Evolutionary conservation across 2,888 invertebrate genomes (phyloP).

Genomic region (Sarcophaga carnaria): DNA sequence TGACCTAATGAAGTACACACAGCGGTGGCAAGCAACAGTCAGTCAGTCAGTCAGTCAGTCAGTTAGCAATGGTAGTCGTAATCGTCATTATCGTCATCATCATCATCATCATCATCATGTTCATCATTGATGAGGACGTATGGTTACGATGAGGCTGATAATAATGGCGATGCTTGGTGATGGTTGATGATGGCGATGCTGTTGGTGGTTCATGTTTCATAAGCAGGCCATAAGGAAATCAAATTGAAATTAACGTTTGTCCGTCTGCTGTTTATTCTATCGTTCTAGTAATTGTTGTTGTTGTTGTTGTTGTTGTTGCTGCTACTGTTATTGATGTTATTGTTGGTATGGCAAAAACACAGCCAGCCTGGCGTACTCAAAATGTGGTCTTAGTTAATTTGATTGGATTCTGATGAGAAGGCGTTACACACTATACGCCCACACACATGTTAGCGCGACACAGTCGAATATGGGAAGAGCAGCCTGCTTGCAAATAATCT

Average conservation of each 20-base stretch:
- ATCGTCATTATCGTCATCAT: too few species aligned
- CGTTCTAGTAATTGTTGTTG: slow-evolving; percentile 40
- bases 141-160: slow-evolving; percentile 32
- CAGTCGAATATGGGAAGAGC: neutral
- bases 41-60: neutral
- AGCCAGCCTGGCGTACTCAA: slow-evolving; percentile 71
- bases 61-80: too few species aligned
- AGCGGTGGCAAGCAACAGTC: slow-evolving; percentile 63
- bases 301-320: slow-evolving; percentile 13
- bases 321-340: neutral
- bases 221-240: slow-evolving; percentile 76
- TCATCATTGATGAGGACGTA: slow-evolving; percentile 12
- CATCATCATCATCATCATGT: too few species aligned
- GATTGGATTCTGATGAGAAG: slow-evolving; percentile 81
- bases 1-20: slow-evolving; percentile 80
- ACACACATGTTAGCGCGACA: slow-evolving; percentile 75
- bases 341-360: slow-evolving; percentile 15
- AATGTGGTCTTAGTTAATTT: slow-evolving; percentile 77
- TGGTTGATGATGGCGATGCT: slow-evolving; percentile 41
- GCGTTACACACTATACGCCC: slow-evolving; percentile 78
- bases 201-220: slow-evolving; percentile 60
- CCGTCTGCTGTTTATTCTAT: slow-evolving; percentile 9
- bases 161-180: slow-evolving; percentile 18
- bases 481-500: neutral
- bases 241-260: slow-evolving; percentile 80